These are phyloP conservation scores for Moxostoma hubbsi DNA, from an alignment of 2,797 vertebrate genomes.

Conservation along the genomic window DNA sequence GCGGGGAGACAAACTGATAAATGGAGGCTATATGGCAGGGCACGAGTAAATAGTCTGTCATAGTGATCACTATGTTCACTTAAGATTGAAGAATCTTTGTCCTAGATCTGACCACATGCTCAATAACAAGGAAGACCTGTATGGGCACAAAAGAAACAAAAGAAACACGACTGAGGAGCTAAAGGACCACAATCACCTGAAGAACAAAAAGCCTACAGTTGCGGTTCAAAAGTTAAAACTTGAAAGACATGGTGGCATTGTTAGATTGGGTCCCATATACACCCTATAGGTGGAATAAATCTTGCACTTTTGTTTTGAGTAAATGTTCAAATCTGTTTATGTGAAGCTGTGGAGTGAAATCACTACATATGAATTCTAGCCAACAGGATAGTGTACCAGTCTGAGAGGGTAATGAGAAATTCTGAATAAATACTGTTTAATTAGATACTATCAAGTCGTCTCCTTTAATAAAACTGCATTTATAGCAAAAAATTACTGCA, in stretches of 20 bases:
- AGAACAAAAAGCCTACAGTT: slow-evolving; percentile 9
- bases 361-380: background rate
- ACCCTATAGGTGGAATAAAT: slow-evolving; percentile 22
- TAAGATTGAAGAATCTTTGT: slow-evolving; percentile 10
- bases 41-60: slow-evolving; percentile 73
- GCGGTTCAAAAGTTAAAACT: slow-evolving; percentile 23
- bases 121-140: background rate
- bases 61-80: slow-evolving; percentile 64
- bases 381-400: slow-evolving; percentile 3
- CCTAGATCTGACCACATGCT: slow-evolving; percentile 6
- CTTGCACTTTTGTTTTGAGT: slow-evolving; percentile 11
- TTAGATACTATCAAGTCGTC: slow-evolving; percentile 9
- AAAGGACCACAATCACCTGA: background rate
- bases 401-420: slow-evolving; percentile 11
- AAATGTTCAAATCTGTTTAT: slow-evolving; percentile 27
- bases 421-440: slow-evolving; percentile 33
- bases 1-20: slow-evolving; percentile 75
- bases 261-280: background rate
- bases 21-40: slow-evolving; percentile 88
- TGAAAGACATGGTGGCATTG: background rate
- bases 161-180: background rate
- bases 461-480: slow-evolving; percentile 38
- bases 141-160: background rate
- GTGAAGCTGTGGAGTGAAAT: slow-evolving; percentile 2
- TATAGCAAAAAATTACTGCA: slow-evolving; percentile 14